Evolutionary conservation across 2,797 vertebrate genomes (phyloP), one percentile per base, ranked within the genome.

Genomic region (Platalea minor): DNA sequence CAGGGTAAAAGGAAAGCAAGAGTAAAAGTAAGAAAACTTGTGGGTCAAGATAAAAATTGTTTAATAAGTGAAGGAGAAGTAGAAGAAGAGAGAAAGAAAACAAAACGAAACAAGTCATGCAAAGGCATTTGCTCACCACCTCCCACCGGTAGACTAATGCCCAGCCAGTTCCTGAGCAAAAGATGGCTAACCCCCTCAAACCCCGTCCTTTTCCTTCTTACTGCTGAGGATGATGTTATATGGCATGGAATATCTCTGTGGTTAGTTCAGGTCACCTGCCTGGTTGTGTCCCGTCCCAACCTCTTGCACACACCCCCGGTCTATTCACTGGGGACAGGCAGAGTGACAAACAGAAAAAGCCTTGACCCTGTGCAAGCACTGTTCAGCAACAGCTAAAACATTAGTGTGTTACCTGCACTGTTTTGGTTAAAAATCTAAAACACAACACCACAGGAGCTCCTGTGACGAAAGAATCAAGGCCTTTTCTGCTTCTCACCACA

Each of bases 141-240:
- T 45, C 23, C 75, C 23, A 65, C 0, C 0, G 21, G 28, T 7
- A 43, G 31, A 35, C 43, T 1, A 1, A n/a, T 10, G 64, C n/a
- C n/a, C 48, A 29, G 7, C 10, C 43, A 37, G 33, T 59, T 74
- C 24, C 53, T 1, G 1, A 67, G 28, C 16, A 81, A 20, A 51
- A 53, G 18, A 53, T 20, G 13, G 46, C 24, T 53, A 45, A 45
- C 15, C 7, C 21, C 28, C 33, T 59, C 76, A 88, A 45, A 51
- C 31, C 25, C 21, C 43, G 20, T 48, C 23, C n/a, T 48, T n/a
- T 41, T 57, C 53, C 51, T 75, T 64, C 31, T 54, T 41, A 31
- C 6, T 43, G 43, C 18, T 50, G 17, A 57, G 18, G 8, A 26
- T 51, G 31, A 35, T 0, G 2, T 41, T 67, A 29, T 37, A 59